Base-by-base conservation (phyloP, 2,797 vertebrate species). In the Triplophysa bombifrons region DNA sequence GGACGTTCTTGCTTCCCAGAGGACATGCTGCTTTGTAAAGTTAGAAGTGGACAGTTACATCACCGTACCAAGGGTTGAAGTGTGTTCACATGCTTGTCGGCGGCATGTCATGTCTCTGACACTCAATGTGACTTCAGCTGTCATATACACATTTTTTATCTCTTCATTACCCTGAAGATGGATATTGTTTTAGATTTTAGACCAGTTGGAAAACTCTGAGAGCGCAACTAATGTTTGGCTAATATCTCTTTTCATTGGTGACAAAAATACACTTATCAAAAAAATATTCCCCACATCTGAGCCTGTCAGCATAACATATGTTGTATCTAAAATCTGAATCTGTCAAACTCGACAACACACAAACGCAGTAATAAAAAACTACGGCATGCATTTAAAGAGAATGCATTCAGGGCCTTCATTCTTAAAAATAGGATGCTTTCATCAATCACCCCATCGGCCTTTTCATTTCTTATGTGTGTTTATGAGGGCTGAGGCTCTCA, bases 11-110 rank as follows among this genome's bases (percentile, higher is more conserved):
- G 55, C 30, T 63, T 71, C 17, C 50, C 48, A 63, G 55, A 64
- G 68, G 58, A 78, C 68, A 72, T 56, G 10, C 27, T 75, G 72
- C 61, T 67, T 78, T 78, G 60, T 48, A 74, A 82, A 65, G 56
- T 70, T 65, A 63, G 61, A 82, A 19, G 3, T 68, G 48, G 48
- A 65, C 38, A 25, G 20, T 63, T 63, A 20, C 17, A 38, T 71
- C 76, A 79, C 41, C 48, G 58, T 41, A 41, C 58, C 2, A 17
- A 5, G 72, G 22, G 72, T n/a, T 68, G 44, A 73, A 61, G 27
- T 19, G 16, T 69, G 34, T 53, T 60, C 56, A 27, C 1, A 1
- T 70, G 46, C 66, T 51, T 70, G n/a, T 70, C 56, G 27, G 22
- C 41, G 38, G 46, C 60, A 6, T 13, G 71, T 56, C 41, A 12